Evolutionary conservation across 1,140 invertebrate species (phyloP), one percentile per base, ranked within the genome.

Genomic region (Brachionus manjavacas): DNA sequence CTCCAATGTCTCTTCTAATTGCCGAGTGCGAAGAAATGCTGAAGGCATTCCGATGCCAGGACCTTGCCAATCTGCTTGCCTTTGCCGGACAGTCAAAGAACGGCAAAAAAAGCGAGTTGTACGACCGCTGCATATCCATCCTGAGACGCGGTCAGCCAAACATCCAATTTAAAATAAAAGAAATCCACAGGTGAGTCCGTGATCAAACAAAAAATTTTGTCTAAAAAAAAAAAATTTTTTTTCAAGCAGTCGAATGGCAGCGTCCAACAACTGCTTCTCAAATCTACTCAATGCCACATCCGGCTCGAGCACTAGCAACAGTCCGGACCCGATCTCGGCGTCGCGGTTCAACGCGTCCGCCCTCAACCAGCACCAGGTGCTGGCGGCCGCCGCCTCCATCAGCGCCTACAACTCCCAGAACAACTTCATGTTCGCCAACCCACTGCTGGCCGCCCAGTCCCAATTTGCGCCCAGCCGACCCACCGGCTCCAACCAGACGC

Each of bases 81-180:
- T 83, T n/a, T 20, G 81, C 81, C 31, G 81, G 81, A 1, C 81
- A 83, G 35, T 72, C 81, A 8, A 83, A 41, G 70, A 83, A 68
- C 41, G 81, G 81, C 14, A 83, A 83, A 70, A 68, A 68, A 70
- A 35, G 31, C 23, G 81, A 83, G 4, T 20, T 83, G 1, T 52
- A 64, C 23, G 81, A 83, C 28, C 9, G 81, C n/a, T 83, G 81
- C 52, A 43, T 81, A 14, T n/a, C 49, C n/a, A 60, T 81, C 28
- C 31, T 81, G n/a, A 41, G 52, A 64, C 52, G 64, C n/a, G 79
- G 79, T 4, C 31, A 60, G 8, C 79, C 79, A 14, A 81, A 81
- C 20, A 68, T 81, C 14, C 79, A 81, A 81, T 35, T 81, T 11
- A 81, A 81, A 64, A 81, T 81, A 9, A 60, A 64, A 43, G 79